Conservation (phyloP, 1,140 invertebrate species). For the Lordiphosa collinella region DNA sequence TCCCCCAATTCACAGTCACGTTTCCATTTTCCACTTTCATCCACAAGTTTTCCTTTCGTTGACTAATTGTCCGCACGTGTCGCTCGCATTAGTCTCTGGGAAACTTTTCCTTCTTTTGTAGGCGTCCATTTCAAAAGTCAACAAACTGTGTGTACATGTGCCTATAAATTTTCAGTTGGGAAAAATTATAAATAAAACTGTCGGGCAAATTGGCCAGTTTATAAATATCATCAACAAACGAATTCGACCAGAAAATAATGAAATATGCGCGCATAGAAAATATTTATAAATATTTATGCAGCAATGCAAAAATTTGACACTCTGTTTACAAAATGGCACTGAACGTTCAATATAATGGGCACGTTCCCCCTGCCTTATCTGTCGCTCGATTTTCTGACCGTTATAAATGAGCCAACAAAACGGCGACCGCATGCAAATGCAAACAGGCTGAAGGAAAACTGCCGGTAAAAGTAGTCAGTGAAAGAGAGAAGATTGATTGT, state of each 20-base stretch:
- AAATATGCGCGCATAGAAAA: conserved; percentile 28
- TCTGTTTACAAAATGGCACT: conserved; percentile 53
- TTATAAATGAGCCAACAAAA: conserved; percentile 42
- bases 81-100: conserved; percentile 26
- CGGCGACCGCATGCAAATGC: conserved; percentile 45
- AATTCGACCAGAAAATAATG: conserved; percentile 7
- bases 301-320: conserved; percentile 48
- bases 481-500: conserved; percentile 38
- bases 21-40: neutral
- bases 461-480: conserved; percentile 13
- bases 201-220: conserved; percentile 15
- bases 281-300: conserved; percentile 51
- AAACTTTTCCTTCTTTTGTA: conserved; percentile 20
- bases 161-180: conserved; percentile 5
- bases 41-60: conserved; percentile 2
- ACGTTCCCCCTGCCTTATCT: conserved; percentile 26
- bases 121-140: conserved; percentile 43
- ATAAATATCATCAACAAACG: conserved; percentile 26
- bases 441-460: conserved; percentile 19
- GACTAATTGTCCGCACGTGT: conserved; percentile 49
- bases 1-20: conserved; percentile 11
- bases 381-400: conserved; percentile 22
- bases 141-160: conserved; percentile 36
- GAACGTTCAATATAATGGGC: conserved; percentile 5
- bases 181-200: conserved; percentile 30